phyloP scores from a whole-genome alignment of 2,113 vertebrate species.

The Zapus hudsonius region DNA sequence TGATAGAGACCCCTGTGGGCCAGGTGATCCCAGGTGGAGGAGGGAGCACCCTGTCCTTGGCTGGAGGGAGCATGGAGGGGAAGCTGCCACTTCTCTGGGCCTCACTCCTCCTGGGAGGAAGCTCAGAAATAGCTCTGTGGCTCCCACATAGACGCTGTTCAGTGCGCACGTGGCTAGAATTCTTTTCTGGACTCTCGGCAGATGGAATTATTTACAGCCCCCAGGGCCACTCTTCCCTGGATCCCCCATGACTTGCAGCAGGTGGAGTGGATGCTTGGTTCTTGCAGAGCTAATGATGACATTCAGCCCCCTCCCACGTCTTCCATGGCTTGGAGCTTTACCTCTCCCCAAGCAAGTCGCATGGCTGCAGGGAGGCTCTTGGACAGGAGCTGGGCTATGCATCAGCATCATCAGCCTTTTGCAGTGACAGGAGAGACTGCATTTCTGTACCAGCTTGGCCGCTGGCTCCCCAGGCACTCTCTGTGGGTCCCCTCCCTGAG shows the following conservation, averaged over 20 bases:
- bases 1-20: background rate
- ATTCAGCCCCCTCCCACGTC: background rate
- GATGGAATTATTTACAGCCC: conserved; percentile 41
- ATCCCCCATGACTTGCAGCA: background rate
- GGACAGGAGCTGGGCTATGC: rapidly evolving
- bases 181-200: background rate
- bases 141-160: background rate
- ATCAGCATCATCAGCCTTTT: background rate
- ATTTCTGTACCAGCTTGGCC: rapidly evolving
- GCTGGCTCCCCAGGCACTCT: background rate
- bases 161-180: conserved; percentile 10
- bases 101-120: background rate
- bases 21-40: background rate
- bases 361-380: background rate
- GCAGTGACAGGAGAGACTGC: rapidly evolving
- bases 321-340: rapidly evolving
- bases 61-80: background rate
- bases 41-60: background rate
- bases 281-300: background rate
- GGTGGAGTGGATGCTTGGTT: background rate
- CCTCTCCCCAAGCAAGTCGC: background rate
- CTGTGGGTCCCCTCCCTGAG: background rate
- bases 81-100: background rate
- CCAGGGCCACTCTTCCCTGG: background rate
- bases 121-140: background rate